phyloP scores from a whole-genome alignment of 2,113 vertebrate genomes.

The Marmota monax region DNA sequence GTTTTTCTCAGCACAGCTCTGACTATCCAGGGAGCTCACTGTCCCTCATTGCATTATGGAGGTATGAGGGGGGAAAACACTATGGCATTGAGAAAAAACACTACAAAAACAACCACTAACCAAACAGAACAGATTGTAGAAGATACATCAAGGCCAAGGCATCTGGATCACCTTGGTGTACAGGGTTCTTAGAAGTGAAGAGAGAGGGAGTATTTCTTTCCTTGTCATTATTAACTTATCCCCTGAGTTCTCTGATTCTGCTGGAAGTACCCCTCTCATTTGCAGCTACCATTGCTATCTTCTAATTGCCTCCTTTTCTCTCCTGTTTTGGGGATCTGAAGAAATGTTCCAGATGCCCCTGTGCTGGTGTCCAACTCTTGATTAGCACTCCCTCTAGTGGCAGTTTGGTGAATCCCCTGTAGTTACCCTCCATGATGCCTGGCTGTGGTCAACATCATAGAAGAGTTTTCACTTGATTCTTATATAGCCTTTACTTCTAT shows the following conservation, averaged over 20 bases:
- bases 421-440: neutral
- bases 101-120: neutral
- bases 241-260: neutral
- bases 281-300: neutral
- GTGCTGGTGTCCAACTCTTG: neutral
- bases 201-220: neutral
- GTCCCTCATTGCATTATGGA: neutral
- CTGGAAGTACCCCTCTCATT: neutral
- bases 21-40: neutral
- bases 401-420: neutral
- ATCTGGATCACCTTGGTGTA: accelerated
- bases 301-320: neutral
- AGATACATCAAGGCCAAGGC: accelerated
- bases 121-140: neutral
- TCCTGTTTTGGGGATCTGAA: neutral
- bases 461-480: neutral
- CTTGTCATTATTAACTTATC: neutral
- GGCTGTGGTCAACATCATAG: neutral
- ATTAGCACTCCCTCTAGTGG: slow-evolving; percentile 67
- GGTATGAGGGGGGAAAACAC: neutral
- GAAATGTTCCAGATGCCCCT: neutral
- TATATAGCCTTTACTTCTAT: neutral
- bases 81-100: neutral
- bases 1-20: neutral
- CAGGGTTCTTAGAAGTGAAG: neutral